phyloP scores from a whole-genome alignment of 2,113 vertebrate genomes.

The Cyanoramphus novaezelandiae region DNA sequence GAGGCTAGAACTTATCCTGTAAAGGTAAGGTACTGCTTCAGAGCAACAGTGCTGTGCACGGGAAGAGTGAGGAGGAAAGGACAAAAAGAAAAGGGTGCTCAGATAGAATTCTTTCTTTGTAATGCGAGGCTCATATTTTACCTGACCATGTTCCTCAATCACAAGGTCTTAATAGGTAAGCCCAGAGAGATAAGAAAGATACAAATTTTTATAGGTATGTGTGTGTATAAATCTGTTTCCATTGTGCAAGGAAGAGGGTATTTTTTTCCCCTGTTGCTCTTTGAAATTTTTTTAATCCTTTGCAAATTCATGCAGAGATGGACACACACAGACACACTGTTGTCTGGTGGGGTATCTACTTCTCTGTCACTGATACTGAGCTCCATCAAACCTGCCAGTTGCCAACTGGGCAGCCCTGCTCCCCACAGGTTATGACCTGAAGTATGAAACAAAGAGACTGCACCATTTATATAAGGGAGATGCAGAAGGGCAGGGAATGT shows the following conservation, averaged over 20 bases:
- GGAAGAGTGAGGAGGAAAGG: neutral
- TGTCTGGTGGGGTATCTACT: neutral
- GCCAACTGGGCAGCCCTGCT: neutral
- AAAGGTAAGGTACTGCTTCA: neutral
- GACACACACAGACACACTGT: accelerated
- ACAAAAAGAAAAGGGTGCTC: neutral
- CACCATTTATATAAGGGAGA: accelerated
- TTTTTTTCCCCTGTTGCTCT: neutral
- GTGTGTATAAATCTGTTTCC: neutral
- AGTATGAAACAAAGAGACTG: neutral
- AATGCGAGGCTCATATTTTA: neutral
- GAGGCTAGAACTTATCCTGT: neutral
- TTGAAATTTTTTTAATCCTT: neutral
- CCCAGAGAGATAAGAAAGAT: neutral
- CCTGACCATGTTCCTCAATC: neutral
- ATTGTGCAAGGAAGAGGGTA: neutral
- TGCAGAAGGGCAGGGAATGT: neutral
- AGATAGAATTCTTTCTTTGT: neutral
- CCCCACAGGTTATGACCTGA: neutral
- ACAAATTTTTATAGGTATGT: accelerated
- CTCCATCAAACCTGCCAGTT: neutral
- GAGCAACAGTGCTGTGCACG: neutral
- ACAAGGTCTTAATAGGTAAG: neutral
- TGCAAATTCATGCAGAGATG: neutral
- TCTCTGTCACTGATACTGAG: neutral